Conservation (phyloP, 2,888 invertebrate genomes). For the Phaedon cochleariae region DNA sequence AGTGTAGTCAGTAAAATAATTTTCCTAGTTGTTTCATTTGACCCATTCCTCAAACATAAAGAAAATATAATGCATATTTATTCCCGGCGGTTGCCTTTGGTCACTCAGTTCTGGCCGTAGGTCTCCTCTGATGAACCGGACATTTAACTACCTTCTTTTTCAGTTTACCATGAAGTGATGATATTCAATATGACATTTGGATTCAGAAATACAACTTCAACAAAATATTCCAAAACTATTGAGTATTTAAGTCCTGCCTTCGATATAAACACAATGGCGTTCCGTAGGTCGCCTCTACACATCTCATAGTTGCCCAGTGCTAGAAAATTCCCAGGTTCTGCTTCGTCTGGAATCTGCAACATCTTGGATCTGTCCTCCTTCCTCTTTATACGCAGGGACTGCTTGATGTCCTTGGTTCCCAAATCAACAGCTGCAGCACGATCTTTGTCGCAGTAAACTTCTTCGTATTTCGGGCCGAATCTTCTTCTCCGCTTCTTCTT, state of each 20-base stretch:
- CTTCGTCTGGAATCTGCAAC: constrained; percentile 79
- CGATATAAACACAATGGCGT: constrained; percentile 78
- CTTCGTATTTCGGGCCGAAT: constrained; percentile 65
- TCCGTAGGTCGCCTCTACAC: constrained; percentile 75
- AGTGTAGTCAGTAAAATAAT: too few relatives aligned
- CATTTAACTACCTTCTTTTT: too few relatives aligned
- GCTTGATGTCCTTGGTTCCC: constrained; percentile 88
- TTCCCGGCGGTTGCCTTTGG: too few relatives aligned
- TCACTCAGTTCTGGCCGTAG: too few relatives aligned
- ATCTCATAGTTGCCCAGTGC: constrained; percentile 81
- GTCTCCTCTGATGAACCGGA: too few relatives aligned
- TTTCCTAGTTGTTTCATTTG: too few relatives aligned
- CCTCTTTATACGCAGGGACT: constrained; percentile 81
- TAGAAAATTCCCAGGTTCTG: constrained; percentile 78
- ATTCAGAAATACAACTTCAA: too few relatives aligned
- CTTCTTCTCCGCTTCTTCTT: constrained; percentile 50
- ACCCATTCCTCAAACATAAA: too few relatives aligned
- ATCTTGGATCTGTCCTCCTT: constrained; percentile 78
- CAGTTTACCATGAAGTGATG: too few relatives aligned
- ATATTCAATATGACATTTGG: too few relatives aligned
- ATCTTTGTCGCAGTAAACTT: constrained; percentile 90
- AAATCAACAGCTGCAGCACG: constrained; percentile 89
- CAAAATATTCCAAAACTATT: too few relatives aligned
- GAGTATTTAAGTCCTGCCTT: constrained; percentile 68
- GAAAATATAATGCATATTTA: too few relatives aligned